Base-by-base conservation (phyloP, 2,888 invertebrate genomes). In the Isotomurus palustris region DNA sequence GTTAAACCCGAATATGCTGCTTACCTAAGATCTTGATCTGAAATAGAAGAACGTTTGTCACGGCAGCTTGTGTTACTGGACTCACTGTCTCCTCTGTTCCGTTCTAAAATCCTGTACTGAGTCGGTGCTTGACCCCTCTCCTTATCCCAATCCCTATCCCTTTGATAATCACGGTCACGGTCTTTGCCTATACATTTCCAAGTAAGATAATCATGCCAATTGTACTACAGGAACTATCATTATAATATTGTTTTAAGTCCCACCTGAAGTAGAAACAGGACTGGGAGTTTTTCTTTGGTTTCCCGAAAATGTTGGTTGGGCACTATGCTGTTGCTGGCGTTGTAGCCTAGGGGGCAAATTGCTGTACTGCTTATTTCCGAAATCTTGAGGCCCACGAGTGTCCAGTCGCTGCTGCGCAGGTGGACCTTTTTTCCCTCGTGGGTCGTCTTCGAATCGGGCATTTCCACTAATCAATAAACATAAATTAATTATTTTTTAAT, bases 251-350 rank as follows among this genome's bases (percentile, higher is more conserved):
- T 27, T 17, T 48, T 21, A 21, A 32, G 19, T 2, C n/a, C 14
- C 58, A 59, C 59, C 51, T 44, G 47, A 51, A 2, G 56, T 47
- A 25, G 66, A 54, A 2, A 56, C 64, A 12, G 68, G 69, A 54
- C 69, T 68, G n/a, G 69, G 66, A 5, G 68, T 68, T 49, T 67
- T 65, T 22, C 67, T 47, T 52, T 66, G 66, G 53, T 56, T 64
- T 47, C 53, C 17, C 17, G 58, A 45, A 35, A 57, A 57, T 48
- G 50, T 12, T 32, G 58, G 54, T 17, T 40, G 58, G 14, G 52
- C 57, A 44, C 25, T 45, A 14, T 55, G 54, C 12, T 61, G 58
- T 28, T 66, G 63, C 45, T 69, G 66, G 27, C 62, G 50, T 27
- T 60, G 64, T 24, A 68, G 57, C 47, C 68, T 58, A 19, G 70